Percentiles rank a stretch among this genome's conserved stretches.
These are phyloP conservation scores for Petrocephalus microphthalmus DNA, from an alignment of 2,113 vertebrate genomes.

Conservation along the genomic window DNA sequence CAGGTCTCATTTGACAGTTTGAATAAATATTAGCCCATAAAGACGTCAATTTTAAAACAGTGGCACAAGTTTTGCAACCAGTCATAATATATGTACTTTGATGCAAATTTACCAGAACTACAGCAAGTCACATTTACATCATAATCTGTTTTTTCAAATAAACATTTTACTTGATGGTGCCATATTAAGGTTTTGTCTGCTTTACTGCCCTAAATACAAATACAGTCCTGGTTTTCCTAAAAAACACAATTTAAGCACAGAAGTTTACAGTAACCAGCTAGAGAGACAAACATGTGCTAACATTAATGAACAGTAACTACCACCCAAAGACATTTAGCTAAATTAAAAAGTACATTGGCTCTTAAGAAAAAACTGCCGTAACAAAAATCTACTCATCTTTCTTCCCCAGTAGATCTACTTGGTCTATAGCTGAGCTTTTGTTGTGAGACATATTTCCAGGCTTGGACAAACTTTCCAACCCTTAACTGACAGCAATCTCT, in stretches of 20 bases:
- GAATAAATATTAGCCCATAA: not conserved
- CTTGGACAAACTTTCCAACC: not conserved
- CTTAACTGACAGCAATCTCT: not conserved
- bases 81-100: not conserved
- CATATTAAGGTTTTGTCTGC: not conserved
- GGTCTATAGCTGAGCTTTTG: not conserved
- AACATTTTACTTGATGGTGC: not conserved
- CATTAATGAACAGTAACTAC: not conserved
- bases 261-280: not conserved
- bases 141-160: not conserved
- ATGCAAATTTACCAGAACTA: not conserved
- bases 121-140: not conserved
- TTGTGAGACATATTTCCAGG: not conserved
- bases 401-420: not conserved
- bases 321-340: not conserved
- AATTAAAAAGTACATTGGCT: not conserved
- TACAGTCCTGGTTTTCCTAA: not conserved
- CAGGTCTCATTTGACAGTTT: not conserved
- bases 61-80: not conserved
- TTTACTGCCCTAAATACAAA: conserved; percentile 10
- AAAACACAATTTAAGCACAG: not conserved
- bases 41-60: not conserved
- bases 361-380: not conserved
- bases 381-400: not conserved
- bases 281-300: not conserved